phyloP scores from a whole-genome alignment of 2,113 vertebrate species.

The Rhinopithecus roxellana region DNA sequence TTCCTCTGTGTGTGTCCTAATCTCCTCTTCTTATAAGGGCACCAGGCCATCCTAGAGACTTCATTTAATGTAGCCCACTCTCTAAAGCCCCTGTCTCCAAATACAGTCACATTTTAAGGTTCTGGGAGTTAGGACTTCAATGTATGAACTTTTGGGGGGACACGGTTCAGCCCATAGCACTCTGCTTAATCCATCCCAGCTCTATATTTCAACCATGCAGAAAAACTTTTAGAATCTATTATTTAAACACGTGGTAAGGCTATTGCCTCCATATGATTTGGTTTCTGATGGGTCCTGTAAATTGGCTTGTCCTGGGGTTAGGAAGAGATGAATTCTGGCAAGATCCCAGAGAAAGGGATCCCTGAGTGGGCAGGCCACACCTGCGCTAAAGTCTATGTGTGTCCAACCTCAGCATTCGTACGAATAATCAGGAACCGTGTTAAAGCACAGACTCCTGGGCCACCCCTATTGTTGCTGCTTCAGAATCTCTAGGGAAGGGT shows the following conservation, averaged over 20 bases:
- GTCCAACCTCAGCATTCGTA: too few species aligned
- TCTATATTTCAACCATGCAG: background rate
- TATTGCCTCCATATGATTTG: fast-evolving
- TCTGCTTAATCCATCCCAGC: background rate
- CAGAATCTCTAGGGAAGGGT: background rate
- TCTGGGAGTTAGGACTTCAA: background rate
- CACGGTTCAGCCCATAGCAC: too few species aligned
- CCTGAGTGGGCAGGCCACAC: too few species aligned
- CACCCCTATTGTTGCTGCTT: background rate
- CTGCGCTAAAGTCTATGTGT: background rate
- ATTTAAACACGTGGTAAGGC: background rate
- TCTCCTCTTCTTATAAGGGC: background rate
- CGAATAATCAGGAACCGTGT: background rate
- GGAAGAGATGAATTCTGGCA: background rate
- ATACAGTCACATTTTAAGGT: background rate
- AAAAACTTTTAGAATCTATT: background rate
- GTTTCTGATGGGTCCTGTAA: background rate
- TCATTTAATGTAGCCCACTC: background rate
- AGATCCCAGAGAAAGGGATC: background rate
- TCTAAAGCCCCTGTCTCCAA: background rate
- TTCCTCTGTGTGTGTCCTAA: background rate
- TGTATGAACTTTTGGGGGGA: background rate
- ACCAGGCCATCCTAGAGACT: background rate
- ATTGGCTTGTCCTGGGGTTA: too few species aligned
- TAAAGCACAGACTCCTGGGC: background rate